Base-by-base conservation (phyloP, 2,888 invertebrate genomes). In the Ganaspis brasiliensis region DNA sequence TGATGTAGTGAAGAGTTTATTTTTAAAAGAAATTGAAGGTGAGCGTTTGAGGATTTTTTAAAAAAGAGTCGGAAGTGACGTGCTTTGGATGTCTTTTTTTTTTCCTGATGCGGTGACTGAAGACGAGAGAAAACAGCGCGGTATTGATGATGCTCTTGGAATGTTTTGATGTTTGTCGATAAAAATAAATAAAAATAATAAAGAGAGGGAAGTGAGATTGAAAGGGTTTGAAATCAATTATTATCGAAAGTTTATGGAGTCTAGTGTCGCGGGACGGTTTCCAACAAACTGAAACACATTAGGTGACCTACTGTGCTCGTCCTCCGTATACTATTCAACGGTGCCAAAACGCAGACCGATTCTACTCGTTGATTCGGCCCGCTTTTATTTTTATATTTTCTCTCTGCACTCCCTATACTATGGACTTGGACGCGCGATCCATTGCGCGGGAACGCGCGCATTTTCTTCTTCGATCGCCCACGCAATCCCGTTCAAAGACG, bases 251-350 rank as follows among this genome's bases (percentile, higher is more conserved):
- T 74, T 45, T 56, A 73, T 79, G 73, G 73, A 70, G 63, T 74
- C 49, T 70, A 52, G 63, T 61, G 76, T 10, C 78, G 59, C 76
- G 72, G 73, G 75, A 75, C 74, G 79, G 83, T 84, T 85, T 82
- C 81, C 83, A 83, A 83, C 83, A 85, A 85, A 86, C 85, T 86
- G 83, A 85, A 77, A 70, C 83, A 81, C 79, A 83, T 82, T 85
- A 81, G 82, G 81, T 85, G 82, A 86, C 86, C 86, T 85, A 86
- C 85, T 83, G 82, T 75, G 83, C 79, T 80, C 80, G 76, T 78
- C 81, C 74, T 81, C 79, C 74, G 76, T 19, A 19, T 52, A 61
- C 70, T 52, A 75, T 76, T 72, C 59, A 45, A 35, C 75, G 79
- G 24, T 79, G 81, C 81, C 79, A 81, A 81, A 81, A 79, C 78